phyloP scores from a whole-genome alignment of 1,140 invertebrate genomes.

The Medauroidea extradentata region DNA sequence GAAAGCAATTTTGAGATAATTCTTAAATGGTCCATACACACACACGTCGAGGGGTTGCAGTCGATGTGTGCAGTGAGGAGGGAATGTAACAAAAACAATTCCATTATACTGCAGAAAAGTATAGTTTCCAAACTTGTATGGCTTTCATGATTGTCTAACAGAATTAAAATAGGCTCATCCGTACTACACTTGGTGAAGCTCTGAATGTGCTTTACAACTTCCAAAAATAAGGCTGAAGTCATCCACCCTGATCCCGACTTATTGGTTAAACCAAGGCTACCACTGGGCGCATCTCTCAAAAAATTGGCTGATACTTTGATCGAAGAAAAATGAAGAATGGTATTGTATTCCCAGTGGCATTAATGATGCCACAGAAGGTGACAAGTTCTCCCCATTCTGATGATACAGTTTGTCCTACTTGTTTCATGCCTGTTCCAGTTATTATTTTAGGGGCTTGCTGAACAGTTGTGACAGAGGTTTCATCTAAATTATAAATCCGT shows the following conservation, averaged over 20 bases:
- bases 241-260: neutral
- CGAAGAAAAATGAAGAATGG: constrained; percentile 40
- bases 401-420: constrained; percentile 39
- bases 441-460: constrained; percentile 29
- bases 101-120: neutral
- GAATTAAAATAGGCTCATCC: neutral
- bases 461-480: constrained; percentile 29
- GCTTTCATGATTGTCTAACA: constrained; percentile 1
- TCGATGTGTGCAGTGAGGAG: no score
- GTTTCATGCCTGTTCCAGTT: constrained; percentile 33
- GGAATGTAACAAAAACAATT: constrained; percentile 2
- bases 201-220: no score
- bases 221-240: no score
- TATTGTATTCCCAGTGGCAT: constrained; percentile 37
- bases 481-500: constrained; percentile 32
- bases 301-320: neutral
- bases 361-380: constrained; percentile 37
- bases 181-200: no score
- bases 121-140: no score
- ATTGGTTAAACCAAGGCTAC: neutral
- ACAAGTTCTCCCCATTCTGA: constrained; percentile 39
- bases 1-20: no score
- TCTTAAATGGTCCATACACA: no score
- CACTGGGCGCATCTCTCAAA: neutral
- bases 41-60: no score